Evolutionary conservation across 2,888 invertebrate species (phyloP), one percentile per base, ranked within the genome.

Genomic region (Xiphydria camelus): DNA sequence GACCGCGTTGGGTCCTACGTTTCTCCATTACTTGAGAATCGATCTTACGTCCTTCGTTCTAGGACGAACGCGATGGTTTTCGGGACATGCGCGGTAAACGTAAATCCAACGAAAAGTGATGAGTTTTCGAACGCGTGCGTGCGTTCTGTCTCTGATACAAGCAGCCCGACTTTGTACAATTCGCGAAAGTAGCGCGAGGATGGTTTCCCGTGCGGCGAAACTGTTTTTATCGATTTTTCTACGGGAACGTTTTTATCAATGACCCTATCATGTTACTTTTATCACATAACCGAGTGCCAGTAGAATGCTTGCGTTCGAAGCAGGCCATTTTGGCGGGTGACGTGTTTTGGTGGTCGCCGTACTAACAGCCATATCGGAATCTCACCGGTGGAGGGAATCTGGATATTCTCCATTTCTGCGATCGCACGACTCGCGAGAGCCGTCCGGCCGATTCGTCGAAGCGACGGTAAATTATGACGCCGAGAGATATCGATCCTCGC

Each of bases 251-350:
- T 5, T 12, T 20, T 3, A 15, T 5, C 7, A 37, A 10, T 19
- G 5, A 10, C n/a, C n/a, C 20, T 5, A n/a, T 19, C 31, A 47
- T 33, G 45, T 41, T 43, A 33, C 37, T 19, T 21, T 42, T 22
- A 34, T 36, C 17, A 41, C 17, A 15, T 17, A 37, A 18, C 15
- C 17, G 4, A 39, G 36, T 23, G 21, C 39, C 32, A 35, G 14
- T 38, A 41, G 38, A 36, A 42, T 25, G 12, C 31, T 40, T 17
- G 23, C 33, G 42, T 48, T 51, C 34, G 47, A 57, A 41, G 51
- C 53, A 62, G 44, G 60, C 58, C 63, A 61, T 61, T 63, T 63
- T 63, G 61, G 63, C 63, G 63, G 59, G 62, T 63, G 62, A 63
- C 58, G 62, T 63, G 54, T 57, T 60, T 60, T 55, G 45, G 52